These are phyloP conservation scores for Stenurella melanura DNA, from an alignment of 2,888 invertebrate species.

Conservation along the genomic window DNA sequence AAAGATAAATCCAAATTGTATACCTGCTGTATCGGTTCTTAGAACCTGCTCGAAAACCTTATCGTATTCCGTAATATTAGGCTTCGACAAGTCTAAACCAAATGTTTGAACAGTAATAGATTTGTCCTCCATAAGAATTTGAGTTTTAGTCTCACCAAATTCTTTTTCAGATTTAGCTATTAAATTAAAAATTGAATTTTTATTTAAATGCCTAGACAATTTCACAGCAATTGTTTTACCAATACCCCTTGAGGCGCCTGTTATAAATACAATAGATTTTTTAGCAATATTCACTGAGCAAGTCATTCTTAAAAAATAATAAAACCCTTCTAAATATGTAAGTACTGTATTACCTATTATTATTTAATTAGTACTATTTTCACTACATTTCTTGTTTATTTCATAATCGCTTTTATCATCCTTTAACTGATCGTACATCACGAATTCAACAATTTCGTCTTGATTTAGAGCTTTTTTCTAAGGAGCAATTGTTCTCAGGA, in stretches of 20 bases:
- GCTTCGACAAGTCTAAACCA: slow-evolving; percentile 68
- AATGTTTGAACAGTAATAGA: slow-evolving; percentile 58
- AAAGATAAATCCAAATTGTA: slow-evolving; percentile 83
- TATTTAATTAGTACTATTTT: slow-evolving; percentile 32
- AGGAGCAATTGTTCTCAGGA: slow-evolving; percentile 74
- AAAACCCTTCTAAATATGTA: background rate
- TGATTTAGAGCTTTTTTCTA: slow-evolving; percentile 74
- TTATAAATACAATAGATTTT: slow-evolving; percentile 80
- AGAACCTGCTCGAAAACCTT: slow-evolving; percentile 74
- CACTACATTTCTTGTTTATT: slow-evolving; percentile 43
- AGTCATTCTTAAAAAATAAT: slow-evolving; percentile 42
- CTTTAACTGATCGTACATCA: slow-evolving; percentile 75
- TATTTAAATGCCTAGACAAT: slow-evolving; percentile 79
- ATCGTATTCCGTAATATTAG: slow-evolving; percentile 73
- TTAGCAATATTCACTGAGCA: slow-evolving; percentile 76
- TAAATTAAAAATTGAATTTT: slow-evolving; percentile 83
- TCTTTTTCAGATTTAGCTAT: slow-evolving; percentile 83
- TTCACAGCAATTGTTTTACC: slow-evolving; percentile 87
- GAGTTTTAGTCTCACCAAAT: slow-evolving; percentile 79
- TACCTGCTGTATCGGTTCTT: slow-evolving; percentile 69
- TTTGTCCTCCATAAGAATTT: slow-evolving; percentile 73
- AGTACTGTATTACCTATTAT: slow-evolving; percentile 30
- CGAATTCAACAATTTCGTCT: slow-evolving; percentile 75
- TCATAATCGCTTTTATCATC: slow-evolving; percentile 50
- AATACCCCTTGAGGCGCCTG: slow-evolving; percentile 93